Evolutionary conservation across 1,140 invertebrate species (phyloP), one percentile per base, ranked within the genome.

Genomic region (Drosophila pseudoobscura): DNA sequence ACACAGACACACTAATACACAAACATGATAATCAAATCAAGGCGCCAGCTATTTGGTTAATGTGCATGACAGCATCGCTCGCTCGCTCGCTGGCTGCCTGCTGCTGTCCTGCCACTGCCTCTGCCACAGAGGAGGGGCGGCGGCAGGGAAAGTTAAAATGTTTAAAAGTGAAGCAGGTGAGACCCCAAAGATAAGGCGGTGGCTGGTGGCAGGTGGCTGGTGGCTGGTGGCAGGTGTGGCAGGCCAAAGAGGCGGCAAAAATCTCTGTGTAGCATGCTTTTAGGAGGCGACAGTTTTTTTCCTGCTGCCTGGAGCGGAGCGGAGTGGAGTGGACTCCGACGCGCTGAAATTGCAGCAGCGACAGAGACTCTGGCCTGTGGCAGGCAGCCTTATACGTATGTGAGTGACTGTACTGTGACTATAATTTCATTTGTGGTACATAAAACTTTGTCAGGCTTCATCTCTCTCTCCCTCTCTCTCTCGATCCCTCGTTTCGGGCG

Each of bases 371-470:
- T 39, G 29, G 13, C 5, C 31, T 53, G 31, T 7, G 39, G 17
- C 57, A 65, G 39, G 17, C 57, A 65, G 55, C 59, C 7, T 51
- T 64, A 49, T 49, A 4, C 9, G 44, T 65, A 35, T 61, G 58
- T 31, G 46, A 75, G 24, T 58, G 47, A 62, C 46, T 64, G 65
- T 64, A 58, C 52, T 43, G 51, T 62, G 78, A 79, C 75, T 88
- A 88, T 88, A 88, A 88, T 88, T 88, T 89, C 61, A 89, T 88
- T 88, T 88, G 84, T 79, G 83, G 83, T 79, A 87, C 83, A 88
- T 87, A 87, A 87, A 87, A 87, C 74, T 87, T 87, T 78, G 70
- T 80, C 62, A 71, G 65, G 68, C 82, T 75, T 88, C 83, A 88
- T 88, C 75, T 87, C 78, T 68, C 35, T 13, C 35, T 9, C 35